Evolutionary conservation across 2,888 invertebrate species (phyloP).

Genomic region (Azorinus chamasolen): DNA sequence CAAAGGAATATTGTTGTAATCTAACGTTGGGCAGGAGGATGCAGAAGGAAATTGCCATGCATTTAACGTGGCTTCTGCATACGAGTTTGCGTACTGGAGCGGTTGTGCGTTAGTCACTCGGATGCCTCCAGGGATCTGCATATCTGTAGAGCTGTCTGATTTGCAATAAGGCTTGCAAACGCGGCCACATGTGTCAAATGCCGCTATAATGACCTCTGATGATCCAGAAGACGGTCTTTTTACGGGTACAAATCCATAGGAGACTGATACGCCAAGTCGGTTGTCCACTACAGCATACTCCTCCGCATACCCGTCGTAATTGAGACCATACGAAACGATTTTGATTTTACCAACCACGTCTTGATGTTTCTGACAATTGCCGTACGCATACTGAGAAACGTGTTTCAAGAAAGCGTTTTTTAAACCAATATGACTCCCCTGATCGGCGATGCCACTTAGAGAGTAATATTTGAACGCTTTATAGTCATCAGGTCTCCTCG

Average conservation of each 20-base stretch:
- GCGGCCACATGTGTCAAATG: constrained; percentile 55
- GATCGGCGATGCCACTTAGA: constrained; percentile 14
- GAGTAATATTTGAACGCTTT: constrained; percentile 25
- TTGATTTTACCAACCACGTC: constrained; percentile 43
- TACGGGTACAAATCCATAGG: constrained; percentile 31
- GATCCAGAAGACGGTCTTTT: constrained; percentile 15
- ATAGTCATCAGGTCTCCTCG: constrained; percentile 25
- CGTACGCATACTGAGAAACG: constrained; percentile 22
- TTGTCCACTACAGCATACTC: constrained; percentile 53
- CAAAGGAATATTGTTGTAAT: constrained; percentile 21
- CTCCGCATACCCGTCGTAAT: constrained; percentile 36
- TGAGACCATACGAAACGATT: constrained; percentile 47
- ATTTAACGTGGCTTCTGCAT: constrained; percentile 36
- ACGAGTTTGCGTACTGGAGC: constrained; percentile 34
- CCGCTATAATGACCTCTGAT: constrained; percentile 42
- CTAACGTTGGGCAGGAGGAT: constrained; percentile 24
- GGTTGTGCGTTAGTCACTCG: constrained; percentile 25
- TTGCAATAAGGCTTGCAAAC: constrained; percentile 46
- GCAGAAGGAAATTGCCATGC: constrained; percentile 27
- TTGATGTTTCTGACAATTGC: constrained; percentile 17
- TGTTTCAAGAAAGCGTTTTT: constrained; percentile 11
- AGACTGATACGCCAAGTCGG: constrained; percentile 38
- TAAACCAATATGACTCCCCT: constrained; percentile 9
- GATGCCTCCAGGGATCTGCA: constrained; percentile 39
- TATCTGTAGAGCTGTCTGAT: not conserved